A percentile compares a stretch with the other conserved stretches of the same genome.
These are phyloP conservation scores for Lepus americanus DNA, from an alignment of 2,113 vertebrate species.

Conservation along the genomic window DNA sequence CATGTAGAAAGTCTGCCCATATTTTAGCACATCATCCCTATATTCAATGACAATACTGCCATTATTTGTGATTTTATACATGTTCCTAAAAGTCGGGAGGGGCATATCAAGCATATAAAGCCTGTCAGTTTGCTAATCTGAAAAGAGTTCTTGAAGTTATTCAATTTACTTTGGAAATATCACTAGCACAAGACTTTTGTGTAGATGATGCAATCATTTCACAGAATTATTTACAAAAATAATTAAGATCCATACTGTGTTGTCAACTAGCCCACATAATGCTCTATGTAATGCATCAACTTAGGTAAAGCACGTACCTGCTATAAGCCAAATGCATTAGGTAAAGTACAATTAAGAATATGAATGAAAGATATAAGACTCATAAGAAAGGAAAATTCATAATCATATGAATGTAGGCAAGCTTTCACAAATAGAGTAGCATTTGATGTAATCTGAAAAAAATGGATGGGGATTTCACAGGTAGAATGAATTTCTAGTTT, in stretches of 20 bases:
- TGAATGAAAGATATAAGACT: background rate
- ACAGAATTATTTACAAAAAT: background rate
- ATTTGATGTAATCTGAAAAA: conserved; percentile 7
- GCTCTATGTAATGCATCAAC: background rate
- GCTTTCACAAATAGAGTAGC: background rate
- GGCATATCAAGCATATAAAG: background rate
- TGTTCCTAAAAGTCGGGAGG: background rate
- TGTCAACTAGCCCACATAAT: background rate
- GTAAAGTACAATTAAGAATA: background rate
- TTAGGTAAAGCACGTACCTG: background rate
- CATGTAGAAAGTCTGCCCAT: background rate
- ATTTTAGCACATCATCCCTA: background rate
- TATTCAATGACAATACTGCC: background rate
- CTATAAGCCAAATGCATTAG: background rate
- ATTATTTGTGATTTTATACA: background rate
- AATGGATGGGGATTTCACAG: background rate
- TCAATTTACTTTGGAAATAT: background rate
- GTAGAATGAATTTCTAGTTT: background rate
- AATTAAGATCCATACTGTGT: background rate
- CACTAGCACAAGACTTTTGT: background rate
- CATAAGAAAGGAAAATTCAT: background rate
- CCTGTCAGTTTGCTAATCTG: background rate
- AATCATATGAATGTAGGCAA: background rate
- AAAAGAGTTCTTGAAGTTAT: background rate
- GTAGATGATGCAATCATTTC: background rate